Percentiles rank a stretch among this genome's conserved stretches.
phyloP scores from a whole-genome alignment of 2,113 vertebrate genomes.

The Pedionomus torquatus region DNA sequence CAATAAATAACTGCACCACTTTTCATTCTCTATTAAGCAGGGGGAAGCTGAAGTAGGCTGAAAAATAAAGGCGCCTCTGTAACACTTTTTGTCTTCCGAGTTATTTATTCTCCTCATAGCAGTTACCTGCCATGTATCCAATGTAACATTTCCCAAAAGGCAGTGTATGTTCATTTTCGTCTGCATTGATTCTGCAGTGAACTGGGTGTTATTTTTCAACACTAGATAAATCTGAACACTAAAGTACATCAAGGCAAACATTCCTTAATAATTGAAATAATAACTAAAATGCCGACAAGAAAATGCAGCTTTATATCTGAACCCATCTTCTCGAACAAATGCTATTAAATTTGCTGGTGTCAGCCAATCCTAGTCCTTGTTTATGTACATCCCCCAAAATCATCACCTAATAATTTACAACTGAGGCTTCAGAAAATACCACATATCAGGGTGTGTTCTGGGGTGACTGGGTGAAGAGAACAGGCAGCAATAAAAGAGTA shows the following conservation, averaged over 20 bases:
- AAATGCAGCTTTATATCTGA: background rate
- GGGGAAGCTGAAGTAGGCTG: background rate
- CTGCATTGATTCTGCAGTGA: background rate
- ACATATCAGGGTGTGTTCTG: fast-evolving
- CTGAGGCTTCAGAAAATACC: background rate
- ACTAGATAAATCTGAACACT: background rate
- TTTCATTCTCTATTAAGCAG: background rate
- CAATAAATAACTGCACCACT: background rate
- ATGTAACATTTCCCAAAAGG: background rate
- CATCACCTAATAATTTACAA: background rate
- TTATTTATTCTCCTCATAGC: background rate
- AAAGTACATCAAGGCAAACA: background rate
- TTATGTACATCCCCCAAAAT: background rate
- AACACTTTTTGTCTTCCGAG: background rate
- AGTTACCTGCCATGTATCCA: background rate
- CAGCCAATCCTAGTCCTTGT: background rate
- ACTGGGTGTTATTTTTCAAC: background rate
- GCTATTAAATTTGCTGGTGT: background rate
- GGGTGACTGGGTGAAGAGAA: background rate
- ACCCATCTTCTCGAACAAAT: background rate
- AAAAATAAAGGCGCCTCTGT: background rate
- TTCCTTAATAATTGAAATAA: background rate
- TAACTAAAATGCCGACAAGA: background rate
- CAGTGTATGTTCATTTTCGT: background rate
- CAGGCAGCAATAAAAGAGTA: background rate